Percentiles rank a stretch among this genome's conserved stretches.
phyloP scores from a whole-genome alignment of 1,140 invertebrate genomes.

The Anagrus nilaparvatae region DNA sequence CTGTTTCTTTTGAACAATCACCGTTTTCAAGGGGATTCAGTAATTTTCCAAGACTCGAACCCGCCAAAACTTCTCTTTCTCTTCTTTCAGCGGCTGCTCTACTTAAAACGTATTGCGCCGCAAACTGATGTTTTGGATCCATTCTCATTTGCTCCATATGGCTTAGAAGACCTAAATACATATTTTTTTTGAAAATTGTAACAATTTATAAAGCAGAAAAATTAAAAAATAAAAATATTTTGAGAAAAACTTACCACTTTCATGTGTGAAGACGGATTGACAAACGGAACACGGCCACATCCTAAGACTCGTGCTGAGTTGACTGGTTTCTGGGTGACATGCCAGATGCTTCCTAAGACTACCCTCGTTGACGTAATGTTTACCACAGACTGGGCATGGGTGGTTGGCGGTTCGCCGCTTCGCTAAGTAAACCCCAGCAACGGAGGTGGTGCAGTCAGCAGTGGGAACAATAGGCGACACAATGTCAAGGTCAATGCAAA shows the following conservation, averaged over 20 bases:
- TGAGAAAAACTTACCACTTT: constrained; percentile 62
- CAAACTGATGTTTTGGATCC: constrained; percentile 93
- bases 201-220: constrained; percentile 5
- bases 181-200: constrained; percentile 15
- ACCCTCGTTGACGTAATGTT: constrained; percentile 91
- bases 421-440: constrained; percentile 63
- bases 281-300: constrained; percentile 94
- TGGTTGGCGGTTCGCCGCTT: constrained; percentile 87
- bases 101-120: constrained; percentile 84
- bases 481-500: constrained; percentile 46
- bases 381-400: constrained; percentile 87
- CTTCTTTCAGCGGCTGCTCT: constrained; percentile 79
- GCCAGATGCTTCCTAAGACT: constrained; percentile 84
- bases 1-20: too few relatives aligned
- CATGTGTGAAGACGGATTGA: constrained; percentile 87
- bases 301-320: constrained; percentile 71
- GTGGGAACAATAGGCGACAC: constrained; percentile 44
- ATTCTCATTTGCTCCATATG: constrained; percentile 96
- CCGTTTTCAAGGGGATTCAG: too few relatives aligned
- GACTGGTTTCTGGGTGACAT: constrained; percentile 82
- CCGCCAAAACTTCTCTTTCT: constrained; percentile 69
- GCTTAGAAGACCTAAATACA: constrained; percentile 63
- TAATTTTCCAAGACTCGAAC: constrained; percentile 43
- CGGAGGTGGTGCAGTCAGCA: constrained; percentile 45
- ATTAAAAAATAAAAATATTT: not conserved